Evolutionary conservation across 2,113 vertebrate species (phyloP), one percentile per base, ranked within the genome.

Genomic region (Megalops atlanticus): DNA sequence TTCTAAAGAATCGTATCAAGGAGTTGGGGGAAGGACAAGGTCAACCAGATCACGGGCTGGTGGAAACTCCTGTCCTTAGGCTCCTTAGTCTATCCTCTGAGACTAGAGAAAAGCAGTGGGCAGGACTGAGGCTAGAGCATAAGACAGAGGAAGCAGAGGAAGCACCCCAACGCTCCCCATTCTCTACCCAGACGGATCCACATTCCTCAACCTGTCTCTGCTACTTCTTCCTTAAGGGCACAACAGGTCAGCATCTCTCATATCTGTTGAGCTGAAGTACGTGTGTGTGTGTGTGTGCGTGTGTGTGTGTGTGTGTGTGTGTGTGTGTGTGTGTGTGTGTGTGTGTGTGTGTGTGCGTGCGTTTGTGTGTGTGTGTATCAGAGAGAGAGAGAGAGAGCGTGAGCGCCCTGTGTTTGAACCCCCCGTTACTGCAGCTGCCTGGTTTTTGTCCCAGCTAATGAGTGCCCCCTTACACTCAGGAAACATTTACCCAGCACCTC

Each of bases 391-490:
- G 14, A 45, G 14, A 45, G 14, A 14, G 43, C 7, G 43, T 10
- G 43, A 45, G 43, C 7, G 69, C 14, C 69, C 68, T 8, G 68
- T 33, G 33, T 70, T 70, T 70, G 27, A 71, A 71, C n/a, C 69
- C 11, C 2, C 27, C 43, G 43, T 14, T 45, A 6, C 43, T 14
- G 31, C 31, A 27, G 12, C 69, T 33, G 33, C 69, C 27, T 27
- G 33, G 33, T 27, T 33, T 33, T 27, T 31, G 5, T 71, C 69
- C 14, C 31, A 2, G 27, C 14, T 31, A 71, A 2, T 71, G 27
- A 71, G 12, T 31, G 76, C n/a, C 43, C 47, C 76, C 33, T 52
- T 21, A 52, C 47, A 39, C 76, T 79, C 77, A 69, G 40, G 40
- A 24, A 70, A 79, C n/a, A 79, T 41, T 11, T 33, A 79, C n/a